These are phyloP conservation scores for Bubo bubo DNA, from an alignment of 2,113 vertebrate species.

Conservation along the genomic window DNA sequence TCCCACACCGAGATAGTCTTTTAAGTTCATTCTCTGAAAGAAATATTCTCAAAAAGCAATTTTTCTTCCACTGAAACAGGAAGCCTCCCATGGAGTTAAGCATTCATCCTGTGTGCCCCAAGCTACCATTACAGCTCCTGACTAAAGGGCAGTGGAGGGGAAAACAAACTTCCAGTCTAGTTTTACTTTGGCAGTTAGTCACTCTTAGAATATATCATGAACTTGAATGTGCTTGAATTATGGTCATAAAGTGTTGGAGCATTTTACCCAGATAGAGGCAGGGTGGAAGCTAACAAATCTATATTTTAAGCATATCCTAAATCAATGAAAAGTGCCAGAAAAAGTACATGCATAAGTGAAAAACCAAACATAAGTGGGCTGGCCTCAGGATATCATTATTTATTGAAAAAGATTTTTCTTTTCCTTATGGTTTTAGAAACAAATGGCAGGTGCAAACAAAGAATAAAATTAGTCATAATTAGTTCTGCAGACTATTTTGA, in stretches of 20 bases:
- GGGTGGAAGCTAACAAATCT: background rate
- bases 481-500: background rate
- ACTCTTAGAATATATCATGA: background rate
- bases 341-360: background rate
- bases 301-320: background rate
- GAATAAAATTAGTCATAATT: conserved; percentile 19
- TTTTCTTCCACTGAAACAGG: background rate
- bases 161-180: background rate
- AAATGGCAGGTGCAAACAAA: conserved; percentile 38
- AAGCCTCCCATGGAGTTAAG: background rate
- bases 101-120: background rate
- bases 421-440: conserved; percentile 18
- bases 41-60: background rate
- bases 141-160: background rate
- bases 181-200: background rate
- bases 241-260: background rate
- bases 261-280: background rate
- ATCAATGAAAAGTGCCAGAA: conserved; percentile 5
- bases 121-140: background rate
- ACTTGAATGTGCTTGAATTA: background rate
- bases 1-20: background rate
- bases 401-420: conserved; percentile 26
- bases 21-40: background rate
- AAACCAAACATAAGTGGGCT: background rate
- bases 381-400: conserved; percentile 29